phyloP scores from a whole-genome alignment of 2,113 vertebrate species.

The Boulengeromyrus knoepffleri region DNA sequence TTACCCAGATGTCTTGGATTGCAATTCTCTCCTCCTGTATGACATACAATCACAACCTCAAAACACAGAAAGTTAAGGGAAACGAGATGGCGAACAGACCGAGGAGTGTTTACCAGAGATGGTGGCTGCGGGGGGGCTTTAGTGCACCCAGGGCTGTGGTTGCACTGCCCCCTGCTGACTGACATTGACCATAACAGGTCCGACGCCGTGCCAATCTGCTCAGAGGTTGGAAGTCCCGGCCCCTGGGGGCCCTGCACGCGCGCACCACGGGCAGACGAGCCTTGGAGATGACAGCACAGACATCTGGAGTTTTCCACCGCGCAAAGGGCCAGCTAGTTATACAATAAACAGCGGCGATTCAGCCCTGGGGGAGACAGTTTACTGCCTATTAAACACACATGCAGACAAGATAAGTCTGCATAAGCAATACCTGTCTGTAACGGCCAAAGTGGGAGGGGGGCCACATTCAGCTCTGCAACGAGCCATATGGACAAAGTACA shows the following conservation, averaged over 20 bases:
- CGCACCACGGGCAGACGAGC: background rate
- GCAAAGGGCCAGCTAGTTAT: background rate
- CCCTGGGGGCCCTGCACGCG: background rate
- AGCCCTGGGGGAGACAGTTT: background rate
- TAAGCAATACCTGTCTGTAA: background rate
- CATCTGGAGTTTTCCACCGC: background rate
- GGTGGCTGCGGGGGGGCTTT: background rate
- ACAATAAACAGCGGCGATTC: background rate
- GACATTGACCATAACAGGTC: background rate
- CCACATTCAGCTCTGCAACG: background rate
- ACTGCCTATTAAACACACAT: background rate
- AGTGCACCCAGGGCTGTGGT: background rate
- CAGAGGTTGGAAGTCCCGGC: background rate
- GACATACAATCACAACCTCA: background rate
- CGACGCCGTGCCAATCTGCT: background rate
- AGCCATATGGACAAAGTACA: background rate
- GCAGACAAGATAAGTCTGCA: background rate
- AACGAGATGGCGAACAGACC: background rate
- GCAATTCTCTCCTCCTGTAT: background rate
- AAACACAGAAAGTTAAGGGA: background rate
- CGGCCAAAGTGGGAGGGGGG: background rate
- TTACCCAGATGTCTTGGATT: background rate
- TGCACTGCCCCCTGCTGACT: slow-evolving; percentile 25
- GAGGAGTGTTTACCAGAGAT: background rate
- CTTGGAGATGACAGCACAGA: background rate